Conservation (phyloP, 2,113 vertebrate species). For the Lophius piscatorius region DNA sequence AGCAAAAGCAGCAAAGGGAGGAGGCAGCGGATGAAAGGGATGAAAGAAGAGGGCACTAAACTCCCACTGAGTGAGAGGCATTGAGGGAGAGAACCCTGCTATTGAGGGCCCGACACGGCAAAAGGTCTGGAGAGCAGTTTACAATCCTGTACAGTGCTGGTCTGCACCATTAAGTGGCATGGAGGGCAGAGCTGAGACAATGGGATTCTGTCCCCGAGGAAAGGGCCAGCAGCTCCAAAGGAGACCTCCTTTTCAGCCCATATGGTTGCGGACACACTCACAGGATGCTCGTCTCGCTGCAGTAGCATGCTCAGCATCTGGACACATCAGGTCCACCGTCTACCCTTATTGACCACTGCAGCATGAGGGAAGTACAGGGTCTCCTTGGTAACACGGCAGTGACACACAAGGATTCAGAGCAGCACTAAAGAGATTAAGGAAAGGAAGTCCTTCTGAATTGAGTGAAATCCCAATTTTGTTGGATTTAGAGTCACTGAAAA, state of each 20-base stretch:
- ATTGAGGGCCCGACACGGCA: slow-evolving; percentile 69
- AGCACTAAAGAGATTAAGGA: slow-evolving; percentile 71
- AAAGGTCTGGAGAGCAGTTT: slow-evolving; percentile 78
- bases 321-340: slow-evolving; percentile 72
- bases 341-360: slow-evolving; percentile 59
- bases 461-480: slow-evolving; percentile 64
- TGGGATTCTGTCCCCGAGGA: slow-evolving; percentile 65
- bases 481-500: slow-evolving; percentile 55
- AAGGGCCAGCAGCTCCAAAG: slow-evolving; percentile 64
- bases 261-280: slow-evolving; percentile 77
- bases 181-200: slow-evolving; percentile 75
- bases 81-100: slow-evolving; percentile 68
- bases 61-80: slow-evolving; percentile 75
- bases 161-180: slow-evolving; percentile 81
- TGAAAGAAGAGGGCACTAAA: slow-evolving; percentile 78
- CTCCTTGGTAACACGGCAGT: slow-evolving; percentile 72
- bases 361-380: slow-evolving; percentile 50
- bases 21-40: slow-evolving; percentile 70
- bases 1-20: slow-evolving; percentile 74
- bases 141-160: slow-evolving; percentile 86
- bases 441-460: slow-evolving; percentile 69
- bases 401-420: slow-evolving; percentile 41
- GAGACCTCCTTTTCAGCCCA: slow-evolving; percentile 79
- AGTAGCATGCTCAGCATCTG: slow-evolving; percentile 85
- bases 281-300: slow-evolving; percentile 67